These are phyloP conservation scores for Ctenosaura bakeri DNA, from an alignment of 2,797 vertebrate species.

Conservation along the genomic window DNA sequence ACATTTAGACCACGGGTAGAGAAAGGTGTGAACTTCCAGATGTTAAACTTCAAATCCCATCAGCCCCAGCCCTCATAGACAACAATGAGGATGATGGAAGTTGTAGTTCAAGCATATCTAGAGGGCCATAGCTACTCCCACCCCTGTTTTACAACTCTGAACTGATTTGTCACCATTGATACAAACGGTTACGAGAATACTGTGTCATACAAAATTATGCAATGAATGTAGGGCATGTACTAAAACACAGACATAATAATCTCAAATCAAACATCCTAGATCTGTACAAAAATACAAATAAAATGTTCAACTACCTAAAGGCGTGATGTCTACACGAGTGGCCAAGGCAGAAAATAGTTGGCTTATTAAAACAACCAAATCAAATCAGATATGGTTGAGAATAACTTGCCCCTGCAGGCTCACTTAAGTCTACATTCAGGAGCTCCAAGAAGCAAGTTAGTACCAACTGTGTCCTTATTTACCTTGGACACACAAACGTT, in stretches of 20 bases:
- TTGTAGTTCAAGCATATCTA: not conserved
- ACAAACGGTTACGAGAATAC: not conserved
- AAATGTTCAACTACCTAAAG: constrained; percentile 37
- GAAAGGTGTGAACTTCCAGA: not conserved
- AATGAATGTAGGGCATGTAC: not conserved
- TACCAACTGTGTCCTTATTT: constrained; percentile 72
- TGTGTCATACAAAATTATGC: not conserved
- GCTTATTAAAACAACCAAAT: constrained; percentile 71
- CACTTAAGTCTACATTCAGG: constrained; percentile 66
- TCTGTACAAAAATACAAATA: not conserved
- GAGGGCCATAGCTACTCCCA: too few species aligned
- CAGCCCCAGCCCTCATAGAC: not conserved
- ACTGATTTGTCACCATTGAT: not conserved
- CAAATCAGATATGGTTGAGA: constrained; percentile 76
- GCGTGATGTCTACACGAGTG: constrained; percentile 70
- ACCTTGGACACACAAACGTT: constrained; percentile 74
- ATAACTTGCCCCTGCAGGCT: constrained; percentile 74
- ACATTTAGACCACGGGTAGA: not conserved
- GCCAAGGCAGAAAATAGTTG: constrained; percentile 77
- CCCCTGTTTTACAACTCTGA: not conserved
- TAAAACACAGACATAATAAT: constrained; percentile 42
- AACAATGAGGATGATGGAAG: not conserved
- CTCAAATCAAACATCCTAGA: constrained; percentile 63
- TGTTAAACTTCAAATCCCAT: not conserved
- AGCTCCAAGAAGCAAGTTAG: constrained; percentile 68